Evolutionary conservation across 2,113 vertebrate species (phyloP).

Genomic region (Poicephalus gulielmi): DNA sequence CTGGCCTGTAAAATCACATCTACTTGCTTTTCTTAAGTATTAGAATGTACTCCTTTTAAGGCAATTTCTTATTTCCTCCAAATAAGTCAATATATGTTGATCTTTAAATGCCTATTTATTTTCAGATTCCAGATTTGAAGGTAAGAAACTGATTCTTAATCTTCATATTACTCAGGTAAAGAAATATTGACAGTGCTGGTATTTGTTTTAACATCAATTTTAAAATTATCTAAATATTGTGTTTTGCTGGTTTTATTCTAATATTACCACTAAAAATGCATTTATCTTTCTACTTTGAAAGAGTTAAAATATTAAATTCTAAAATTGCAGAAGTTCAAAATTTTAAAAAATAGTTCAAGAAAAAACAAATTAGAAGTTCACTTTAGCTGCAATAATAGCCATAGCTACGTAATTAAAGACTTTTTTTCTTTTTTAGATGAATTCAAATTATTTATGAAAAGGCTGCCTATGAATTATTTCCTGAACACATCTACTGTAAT

Average conservation of each 20-base stretch:
- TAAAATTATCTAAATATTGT: background rate
- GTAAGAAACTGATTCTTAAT: background rate
- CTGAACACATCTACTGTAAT: constrained; percentile 91
- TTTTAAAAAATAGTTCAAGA: background rate
- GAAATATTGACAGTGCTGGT: background rate
- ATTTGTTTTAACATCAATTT: background rate
- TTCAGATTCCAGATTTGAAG: background rate
- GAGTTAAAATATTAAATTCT: background rate
- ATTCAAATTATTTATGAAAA: constrained; percentile 92
- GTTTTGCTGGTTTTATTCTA: background rate
- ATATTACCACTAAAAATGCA: background rate
- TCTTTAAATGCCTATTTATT: background rate
- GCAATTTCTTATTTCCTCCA: background rate
- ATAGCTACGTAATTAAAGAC: background rate
- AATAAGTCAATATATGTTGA: background rate
- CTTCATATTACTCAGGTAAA: background rate
- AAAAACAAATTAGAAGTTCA: background rate
- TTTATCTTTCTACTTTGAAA: background rate
- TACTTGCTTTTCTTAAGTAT: background rate
- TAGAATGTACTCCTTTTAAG: background rate
- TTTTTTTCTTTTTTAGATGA: constrained; percentile 81
- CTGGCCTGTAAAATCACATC: background rate
- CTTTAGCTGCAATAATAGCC: background rate
- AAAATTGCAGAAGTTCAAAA: background rate
- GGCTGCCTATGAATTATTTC: constrained; percentile 91